These are phyloP conservation scores for Platysteira castanea DNA, from an alignment of 2,113 vertebrate genomes.

Conservation along the genomic window DNA sequence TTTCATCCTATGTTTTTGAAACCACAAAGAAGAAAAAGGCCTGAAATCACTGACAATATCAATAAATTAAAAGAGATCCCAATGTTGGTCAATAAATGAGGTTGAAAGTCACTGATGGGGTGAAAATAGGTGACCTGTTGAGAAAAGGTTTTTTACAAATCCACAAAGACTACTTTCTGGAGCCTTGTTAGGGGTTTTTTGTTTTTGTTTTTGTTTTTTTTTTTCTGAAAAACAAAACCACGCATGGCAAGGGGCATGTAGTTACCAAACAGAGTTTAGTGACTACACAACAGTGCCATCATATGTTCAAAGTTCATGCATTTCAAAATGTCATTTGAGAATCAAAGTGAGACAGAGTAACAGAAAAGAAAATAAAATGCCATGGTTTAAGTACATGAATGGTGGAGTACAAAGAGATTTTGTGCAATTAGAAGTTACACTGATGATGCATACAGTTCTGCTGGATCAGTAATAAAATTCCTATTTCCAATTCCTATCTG, in stretches of 20 bases:
- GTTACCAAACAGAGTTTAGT: background rate
- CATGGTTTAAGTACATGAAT: background rate
- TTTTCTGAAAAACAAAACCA: background rate
- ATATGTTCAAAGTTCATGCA: conserved; percentile 5
- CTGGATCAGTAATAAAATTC: background rate
- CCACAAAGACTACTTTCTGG: background rate
- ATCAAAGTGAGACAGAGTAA: background rate
- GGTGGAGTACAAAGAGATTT: background rate
- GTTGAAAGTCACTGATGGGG: background rate
- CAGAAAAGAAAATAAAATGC: background rate
- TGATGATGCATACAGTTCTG: background rate
- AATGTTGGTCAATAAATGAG: rapidly evolving
- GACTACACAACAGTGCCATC: conserved; percentile 56
- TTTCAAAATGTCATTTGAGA: background rate
- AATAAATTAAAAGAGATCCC: background rate
- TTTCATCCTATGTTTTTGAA: background rate
- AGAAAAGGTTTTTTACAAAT: background rate
- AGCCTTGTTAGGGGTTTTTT: background rate
- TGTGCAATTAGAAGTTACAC: background rate
- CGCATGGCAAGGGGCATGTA: background rate
- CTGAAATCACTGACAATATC: background rate
- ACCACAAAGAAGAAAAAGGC: background rate
- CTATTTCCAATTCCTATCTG: background rate
- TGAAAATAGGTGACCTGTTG: background rate
- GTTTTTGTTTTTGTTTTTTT: background rate